Base-by-base conservation (phyloP, 2,797 vertebrate species). In the Clarias laeviceps region DNA sequence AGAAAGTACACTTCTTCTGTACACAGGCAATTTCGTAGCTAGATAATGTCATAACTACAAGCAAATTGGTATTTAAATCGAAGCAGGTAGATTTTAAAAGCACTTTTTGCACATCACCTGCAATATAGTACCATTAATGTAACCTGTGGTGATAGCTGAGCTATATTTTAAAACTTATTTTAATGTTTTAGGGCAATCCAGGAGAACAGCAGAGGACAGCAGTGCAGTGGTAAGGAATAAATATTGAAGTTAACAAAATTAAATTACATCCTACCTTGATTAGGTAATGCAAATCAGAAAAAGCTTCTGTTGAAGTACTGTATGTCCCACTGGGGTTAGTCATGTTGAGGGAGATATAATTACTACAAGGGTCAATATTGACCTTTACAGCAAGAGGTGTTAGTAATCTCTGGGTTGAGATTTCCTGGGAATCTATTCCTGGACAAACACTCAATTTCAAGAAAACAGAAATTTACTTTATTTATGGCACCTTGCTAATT, bases 311-410 rank as follows among this genome's bases (percentile, higher is more conserved):
- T 87, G 77, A 88, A 66, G 45, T 77, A n/a, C n/a, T n/a, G n/a
- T n/a, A 74, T 57, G 40, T 77, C 64, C 62, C 61, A 32, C 73
- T 82, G 59, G 77, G 85, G 85, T 88, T 34, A 77, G 70, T 86
- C 56, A 72, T 83, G 85, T 78, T 87, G 85, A 80, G 82, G 80
- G 34, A 90, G 88, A 89, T 91, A 91, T 91, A 91, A 91, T 91
- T 91, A 88, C 88, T 79, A 56, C 83, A 76, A 84, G 65, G 45
- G 89, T 90, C 84, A 90, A 90, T 90, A 91, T 90, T 92, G 88
- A 90, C 88, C 69, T 62, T 80, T 78, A 83, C 85, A 81, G 85
- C 65, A 84, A 84, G 84, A 84, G 70, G 18, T 84, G 79, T 87
- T 76, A 70, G 65, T 82, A 84, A 85, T 85, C 82, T 83, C 40